phyloP scores from a whole-genome alignment of 2,113 vertebrate species.

The Upupa epops region DNA sequence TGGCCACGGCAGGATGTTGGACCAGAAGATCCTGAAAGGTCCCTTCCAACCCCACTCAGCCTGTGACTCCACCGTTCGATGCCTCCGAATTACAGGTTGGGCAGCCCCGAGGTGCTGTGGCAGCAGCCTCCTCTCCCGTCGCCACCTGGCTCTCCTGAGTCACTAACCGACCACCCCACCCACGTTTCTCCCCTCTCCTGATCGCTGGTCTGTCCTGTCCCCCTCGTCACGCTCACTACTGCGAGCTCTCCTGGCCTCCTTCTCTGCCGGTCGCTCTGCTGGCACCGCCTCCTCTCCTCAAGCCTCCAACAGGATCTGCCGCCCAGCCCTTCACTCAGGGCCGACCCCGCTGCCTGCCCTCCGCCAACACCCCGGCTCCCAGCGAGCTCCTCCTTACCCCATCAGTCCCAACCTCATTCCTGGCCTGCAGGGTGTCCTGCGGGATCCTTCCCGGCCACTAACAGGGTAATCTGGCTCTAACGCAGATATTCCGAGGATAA shows the following conservation, averaged over 20 bases:
- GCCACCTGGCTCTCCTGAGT: not conserved
- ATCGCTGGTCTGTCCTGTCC: not conserved
- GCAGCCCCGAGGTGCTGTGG: too few species aligned
- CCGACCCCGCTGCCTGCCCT: not conserved
- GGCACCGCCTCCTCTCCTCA: not conserved
- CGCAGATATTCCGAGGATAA: not conserved
- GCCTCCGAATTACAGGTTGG: not conserved
- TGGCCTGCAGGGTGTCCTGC: not conserved
- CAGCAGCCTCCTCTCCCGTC: not conserved
- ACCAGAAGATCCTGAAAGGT: too few species aligned
- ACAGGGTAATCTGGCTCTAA: not conserved
- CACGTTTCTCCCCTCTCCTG: not conserved
- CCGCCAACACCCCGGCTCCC: not conserved
- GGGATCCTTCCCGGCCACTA: not conserved
- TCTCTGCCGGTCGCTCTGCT: rapidly evolving
- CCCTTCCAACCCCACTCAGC: not conserved
- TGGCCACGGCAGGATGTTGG: too few species aligned
- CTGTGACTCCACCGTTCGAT: not conserved
- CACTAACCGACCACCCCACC: not conserved
- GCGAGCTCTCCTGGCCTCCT: not conserved
- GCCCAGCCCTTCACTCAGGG: rapidly evolving
- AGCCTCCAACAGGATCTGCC: not conserved
- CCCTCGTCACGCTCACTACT: not conserved
- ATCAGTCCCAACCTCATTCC: not conserved
- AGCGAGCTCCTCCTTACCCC: not conserved